Conservation (phyloP, 2,113 vertebrate genomes). For the Rhodinocichla rosea region DNA sequence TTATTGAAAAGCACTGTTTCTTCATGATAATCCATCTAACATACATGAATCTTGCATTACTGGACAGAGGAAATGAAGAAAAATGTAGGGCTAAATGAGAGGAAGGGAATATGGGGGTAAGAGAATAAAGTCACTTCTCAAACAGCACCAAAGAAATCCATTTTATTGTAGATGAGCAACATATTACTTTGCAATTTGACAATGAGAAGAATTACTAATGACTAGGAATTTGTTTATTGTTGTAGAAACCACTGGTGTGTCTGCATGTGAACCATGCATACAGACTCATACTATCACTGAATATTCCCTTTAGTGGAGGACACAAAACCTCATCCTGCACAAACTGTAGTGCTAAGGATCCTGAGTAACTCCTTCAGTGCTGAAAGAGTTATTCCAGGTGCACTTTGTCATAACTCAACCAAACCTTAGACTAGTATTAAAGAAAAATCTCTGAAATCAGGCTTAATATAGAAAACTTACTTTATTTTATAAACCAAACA, state of each 20-base stretch:
- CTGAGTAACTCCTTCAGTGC: neutral
- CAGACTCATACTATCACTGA: neutral
- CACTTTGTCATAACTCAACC: neutral
- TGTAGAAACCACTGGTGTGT: neutral
- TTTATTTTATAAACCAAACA: neutral
- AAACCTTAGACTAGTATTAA: neutral
- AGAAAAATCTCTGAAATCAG: neutral
- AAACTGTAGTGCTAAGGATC: neutral
- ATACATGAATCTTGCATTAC: neutral
- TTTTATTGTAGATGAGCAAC: neutral
- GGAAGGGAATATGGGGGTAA: neutral
- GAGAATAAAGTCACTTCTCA: neutral
- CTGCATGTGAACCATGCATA: neutral
- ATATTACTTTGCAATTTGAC: neutral
- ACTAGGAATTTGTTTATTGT: neutral
- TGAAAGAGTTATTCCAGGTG: neutral
- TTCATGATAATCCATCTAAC: neutral
- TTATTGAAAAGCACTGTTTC: neutral
- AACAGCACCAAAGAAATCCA: neutral
- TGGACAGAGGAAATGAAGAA: neutral
- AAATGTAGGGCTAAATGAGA: neutral
- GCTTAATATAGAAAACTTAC: neutral
- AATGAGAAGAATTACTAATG: neutral
- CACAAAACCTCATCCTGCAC: neutral
- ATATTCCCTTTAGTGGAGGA: neutral